Conservation (phyloP, 2,888 invertebrate species). For the Pollenia angustigena region DNA sequence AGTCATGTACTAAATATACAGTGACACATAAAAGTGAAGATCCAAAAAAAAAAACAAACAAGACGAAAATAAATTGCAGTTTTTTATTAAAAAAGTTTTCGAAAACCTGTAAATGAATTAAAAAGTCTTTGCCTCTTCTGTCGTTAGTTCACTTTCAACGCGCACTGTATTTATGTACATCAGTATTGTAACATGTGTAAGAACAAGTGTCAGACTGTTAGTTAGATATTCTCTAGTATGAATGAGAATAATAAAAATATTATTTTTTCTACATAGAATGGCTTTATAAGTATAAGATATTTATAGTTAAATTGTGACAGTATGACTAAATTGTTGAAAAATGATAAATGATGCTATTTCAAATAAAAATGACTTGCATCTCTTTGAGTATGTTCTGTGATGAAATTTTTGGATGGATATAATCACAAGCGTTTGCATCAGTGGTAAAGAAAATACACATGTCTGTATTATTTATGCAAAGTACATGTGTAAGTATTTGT, state of each 20-base stretch:
- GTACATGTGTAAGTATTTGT: constrained; percentile 3
- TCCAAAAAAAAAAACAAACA: neutral
- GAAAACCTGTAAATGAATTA: too few relatives aligned
- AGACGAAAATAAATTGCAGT: too few relatives aligned
- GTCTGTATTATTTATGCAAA: neutral
- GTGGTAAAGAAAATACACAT: neutral
- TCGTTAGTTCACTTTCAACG: too few relatives aligned
- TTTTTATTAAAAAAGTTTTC: too few relatives aligned
- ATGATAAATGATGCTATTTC: constrained; percentile 72
- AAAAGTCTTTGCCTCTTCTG: neutral
- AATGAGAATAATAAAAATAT: constrained; percentile 49
- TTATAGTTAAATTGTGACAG: constrained; percentile 66
- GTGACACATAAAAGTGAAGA: neutral
- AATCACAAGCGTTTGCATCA: constrained; percentile 2
- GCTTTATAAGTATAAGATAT: constrained; percentile 30
- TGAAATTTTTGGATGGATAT: constrained; percentile 12
- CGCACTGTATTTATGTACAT: neutral
- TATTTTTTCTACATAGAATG: constrained; percentile 7
- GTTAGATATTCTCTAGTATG: neutral
- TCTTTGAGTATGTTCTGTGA: constrained; percentile 29
- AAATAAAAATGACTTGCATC: constrained; percentile 71
- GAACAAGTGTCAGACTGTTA: constrained; percentile 46
- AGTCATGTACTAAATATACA: constrained; percentile 22
- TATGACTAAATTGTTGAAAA: constrained; percentile 74
- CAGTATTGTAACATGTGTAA: constrained; percentile 8